Evolutionary conservation across 2,888 invertebrate genomes (phyloP).

Genomic region (Tachina lurida): DNA sequence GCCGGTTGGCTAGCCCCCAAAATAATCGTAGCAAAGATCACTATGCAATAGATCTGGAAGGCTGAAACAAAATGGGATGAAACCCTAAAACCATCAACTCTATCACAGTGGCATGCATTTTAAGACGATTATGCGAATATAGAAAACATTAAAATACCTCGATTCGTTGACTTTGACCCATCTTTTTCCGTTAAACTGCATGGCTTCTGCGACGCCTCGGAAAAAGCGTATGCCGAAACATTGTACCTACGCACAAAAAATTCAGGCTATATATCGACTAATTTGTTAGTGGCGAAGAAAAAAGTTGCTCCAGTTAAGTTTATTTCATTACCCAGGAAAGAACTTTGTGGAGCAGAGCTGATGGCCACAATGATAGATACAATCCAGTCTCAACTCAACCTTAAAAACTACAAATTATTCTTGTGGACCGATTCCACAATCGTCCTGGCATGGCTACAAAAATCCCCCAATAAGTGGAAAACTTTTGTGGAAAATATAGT

Average conservation of each 20-base stretch:
- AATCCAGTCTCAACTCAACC: constrained; percentile 4
- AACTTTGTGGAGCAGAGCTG: constrained; percentile 14
- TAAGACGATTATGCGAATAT: background rate
- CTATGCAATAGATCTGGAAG: constrained; percentile 12
- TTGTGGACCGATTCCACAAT: constrained; percentile 5
- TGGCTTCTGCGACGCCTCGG: background rate
- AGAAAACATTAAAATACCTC: background rate
- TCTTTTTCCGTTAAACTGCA: background rate
- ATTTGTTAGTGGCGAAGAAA: no score
- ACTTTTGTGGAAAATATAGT: constrained; percentile 4
- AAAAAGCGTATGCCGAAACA: no score
- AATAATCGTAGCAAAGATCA: background rate
- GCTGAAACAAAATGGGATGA: constrained; percentile 21
- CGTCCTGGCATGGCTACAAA: constrained; percentile 9
- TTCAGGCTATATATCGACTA: no score
- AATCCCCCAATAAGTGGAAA: background rate
- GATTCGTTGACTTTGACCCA: background rate
- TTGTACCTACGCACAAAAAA: no score
- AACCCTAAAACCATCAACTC: background rate
- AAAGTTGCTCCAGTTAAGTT: constrained; percentile 1
- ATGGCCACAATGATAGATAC: constrained; percentile 9
- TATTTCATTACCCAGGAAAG: constrained; percentile 11
- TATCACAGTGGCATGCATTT: background rate
- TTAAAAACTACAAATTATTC: background rate
- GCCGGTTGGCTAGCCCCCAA: background rate